A percentile compares a stretch with the other conserved stretches of the same genome.
phyloP scores from a whole-genome alignment of 2,888 invertebrate genomes.

The Nephrotoma flavescens region DNA sequence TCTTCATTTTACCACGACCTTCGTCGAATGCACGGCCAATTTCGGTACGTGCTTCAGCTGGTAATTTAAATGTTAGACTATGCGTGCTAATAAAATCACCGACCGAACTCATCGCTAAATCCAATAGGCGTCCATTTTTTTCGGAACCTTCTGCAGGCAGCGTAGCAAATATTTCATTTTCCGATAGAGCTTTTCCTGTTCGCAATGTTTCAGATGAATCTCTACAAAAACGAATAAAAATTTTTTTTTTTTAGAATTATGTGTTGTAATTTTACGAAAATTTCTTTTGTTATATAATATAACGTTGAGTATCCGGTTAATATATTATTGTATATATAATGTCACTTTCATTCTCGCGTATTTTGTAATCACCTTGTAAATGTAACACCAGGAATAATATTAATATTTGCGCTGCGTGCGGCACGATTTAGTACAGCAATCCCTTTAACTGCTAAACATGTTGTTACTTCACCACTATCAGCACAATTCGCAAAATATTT shows the following conservation, averaged over 20 bases:
- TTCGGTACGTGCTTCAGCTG: conserved; percentile 45
- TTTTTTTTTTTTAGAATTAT: background rate
- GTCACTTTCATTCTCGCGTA: background rate
- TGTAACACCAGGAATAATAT: conserved; percentile 41
- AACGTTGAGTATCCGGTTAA: too few relatives aligned
- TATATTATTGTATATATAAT: background rate
- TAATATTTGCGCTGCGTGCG: conserved; percentile 38
- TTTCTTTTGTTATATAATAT: background rate
- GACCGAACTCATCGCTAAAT: conserved; percentile 39
- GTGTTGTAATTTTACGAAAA: background rate
- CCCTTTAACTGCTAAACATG: conserved; percentile 43
- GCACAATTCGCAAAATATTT: conserved; percentile 31
- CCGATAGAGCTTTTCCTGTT: conserved; percentile 29
- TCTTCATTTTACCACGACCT: conserved; percentile 67
- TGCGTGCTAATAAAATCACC: conserved; percentile 42
- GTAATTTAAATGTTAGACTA: conserved; percentile 53
- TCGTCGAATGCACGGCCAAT: conserved; percentile 60
- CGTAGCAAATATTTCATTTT: conserved; percentile 36
- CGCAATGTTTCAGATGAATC: conserved; percentile 26
- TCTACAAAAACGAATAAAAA: conserved; percentile 18
- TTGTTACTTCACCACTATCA: conserved; percentile 33
- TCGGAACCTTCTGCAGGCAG: conserved; percentile 38
- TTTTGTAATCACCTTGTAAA: conserved; percentile 34
- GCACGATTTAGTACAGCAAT: conserved; percentile 39
- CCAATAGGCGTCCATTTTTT: conserved; percentile 36